phyloP scores from a whole-genome alignment of 2,888 invertebrate species.

The Chrysolina oricalcia region DNA sequence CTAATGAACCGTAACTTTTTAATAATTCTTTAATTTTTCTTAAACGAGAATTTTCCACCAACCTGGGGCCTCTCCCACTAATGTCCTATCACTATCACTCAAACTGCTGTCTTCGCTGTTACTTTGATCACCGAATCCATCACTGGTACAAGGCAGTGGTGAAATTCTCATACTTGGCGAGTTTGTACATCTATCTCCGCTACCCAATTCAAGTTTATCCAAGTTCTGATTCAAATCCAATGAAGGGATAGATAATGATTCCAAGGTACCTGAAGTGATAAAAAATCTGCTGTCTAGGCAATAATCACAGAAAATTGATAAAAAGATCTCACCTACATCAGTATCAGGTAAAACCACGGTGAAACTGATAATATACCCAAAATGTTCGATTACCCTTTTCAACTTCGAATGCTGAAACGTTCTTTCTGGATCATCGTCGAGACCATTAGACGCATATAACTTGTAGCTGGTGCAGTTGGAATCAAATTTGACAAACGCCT shows the following conservation, averaged over 20 bases:
- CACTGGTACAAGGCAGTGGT: constrained; percentile 64
- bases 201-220: constrained; percentile 59
- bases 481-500: constrained; percentile 68
- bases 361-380: constrained; percentile 78
- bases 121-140: constrained; percentile 76
- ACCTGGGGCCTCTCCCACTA: constrained; percentile 77
- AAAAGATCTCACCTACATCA: constrained; percentile 72
- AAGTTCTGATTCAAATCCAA: constrained; percentile 67
- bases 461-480: constrained; percentile 68
- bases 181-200: constrained; percentile 61
- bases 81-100: constrained; percentile 81
- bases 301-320: neutral
- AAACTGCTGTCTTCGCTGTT: constrained; percentile 85
- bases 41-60: constrained; percentile 42
- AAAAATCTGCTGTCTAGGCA: constrained; percentile 2
- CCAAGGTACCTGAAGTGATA: constrained; percentile 70
- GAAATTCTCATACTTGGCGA: constrained; percentile 64
- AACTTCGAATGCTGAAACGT: constrained; percentile 72
- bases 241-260: constrained; percentile 74
- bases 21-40: too few species aligned
- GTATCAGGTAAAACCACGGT: constrained; percentile 78
- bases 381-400: constrained; percentile 74
- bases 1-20: too few species aligned
- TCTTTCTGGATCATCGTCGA: constrained; percentile 72
- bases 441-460: constrained; percentile 73